Conservation (phyloP, 37 sponge, comb jelly and placozoan species). For the Petrosia ficiformis region DNA sequence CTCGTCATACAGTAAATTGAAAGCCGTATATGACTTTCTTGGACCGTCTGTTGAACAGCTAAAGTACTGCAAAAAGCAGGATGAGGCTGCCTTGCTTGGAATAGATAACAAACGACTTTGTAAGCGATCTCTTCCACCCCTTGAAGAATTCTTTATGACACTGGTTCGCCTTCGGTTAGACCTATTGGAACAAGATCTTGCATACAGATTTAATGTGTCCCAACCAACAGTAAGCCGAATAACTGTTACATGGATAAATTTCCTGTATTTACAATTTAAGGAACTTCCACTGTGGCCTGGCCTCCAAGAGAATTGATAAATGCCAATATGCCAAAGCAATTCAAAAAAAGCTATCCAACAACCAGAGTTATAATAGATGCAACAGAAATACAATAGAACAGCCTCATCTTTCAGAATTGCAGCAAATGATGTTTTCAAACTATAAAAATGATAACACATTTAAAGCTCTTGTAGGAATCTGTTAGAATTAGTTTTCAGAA, state of each 20-base stretch:
- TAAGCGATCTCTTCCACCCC: slow-evolving; percentile 25
- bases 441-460: slow-evolving; percentile 42
- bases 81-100: too few species aligned
- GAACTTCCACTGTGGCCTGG: slow-evolving; percentile 27
- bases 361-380: slow-evolving; percentile 34
- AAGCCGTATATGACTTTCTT: slow-evolving; percentile 6
- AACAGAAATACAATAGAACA: slow-evolving; percentile 35
- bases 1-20: slow-evolving; percentile 12
- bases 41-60: slow-evolving; percentile 25
- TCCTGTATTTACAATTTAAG: too few species aligned
- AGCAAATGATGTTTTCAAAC: slow-evolving; percentile 44
- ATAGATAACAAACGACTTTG: too few species aligned
- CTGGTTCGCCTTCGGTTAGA: too few species aligned
- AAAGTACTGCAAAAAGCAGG: slow-evolving; percentile 20
- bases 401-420: slow-evolving; percentile 20
- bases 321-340: slow-evolving; percentile 24
- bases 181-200: slow-evolving; percentile 25
- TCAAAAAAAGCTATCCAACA: slow-evolving; percentile 19
- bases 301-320: slow-evolving; percentile 10
- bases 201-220: slow-evolving; percentile 16
- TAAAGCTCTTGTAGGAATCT: slow-evolving; percentile 35
- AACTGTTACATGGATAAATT: slow-evolving; percentile 37
- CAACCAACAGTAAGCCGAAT: slow-evolving; percentile 30
- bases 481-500: slow-evolving; percentile 17
- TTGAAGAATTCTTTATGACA: too few species aligned